These are phyloP conservation scores for Acromyrmex heyeri DNA, from an alignment of 1,140 invertebrate species.

Conservation along the genomic window DNA sequence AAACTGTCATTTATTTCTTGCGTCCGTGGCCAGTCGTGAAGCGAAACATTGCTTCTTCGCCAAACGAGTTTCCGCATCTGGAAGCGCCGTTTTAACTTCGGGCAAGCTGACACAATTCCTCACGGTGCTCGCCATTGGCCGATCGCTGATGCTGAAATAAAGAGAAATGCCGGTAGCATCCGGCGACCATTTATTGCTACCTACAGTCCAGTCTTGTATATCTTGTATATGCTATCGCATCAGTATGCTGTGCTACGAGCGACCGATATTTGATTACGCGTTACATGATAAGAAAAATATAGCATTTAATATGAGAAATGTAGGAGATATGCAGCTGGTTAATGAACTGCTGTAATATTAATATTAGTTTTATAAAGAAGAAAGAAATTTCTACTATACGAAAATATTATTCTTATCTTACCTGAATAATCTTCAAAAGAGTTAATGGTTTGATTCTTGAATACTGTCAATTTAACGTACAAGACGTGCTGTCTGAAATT, in stretches of 20 bases:
- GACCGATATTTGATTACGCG: constrained; percentile 28
- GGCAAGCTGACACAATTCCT: constrained; percentile 22
- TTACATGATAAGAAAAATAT: constrained; percentile 18
- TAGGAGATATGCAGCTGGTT: neutral
- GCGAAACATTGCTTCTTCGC: constrained; percentile 27
- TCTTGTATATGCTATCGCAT: constrained; percentile 22
- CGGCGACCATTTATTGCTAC: constrained; percentile 66
- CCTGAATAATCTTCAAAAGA: neutral
- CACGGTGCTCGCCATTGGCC: constrained; percentile 26
- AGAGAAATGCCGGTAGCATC: constrained; percentile 64
- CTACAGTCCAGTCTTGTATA: neutral
- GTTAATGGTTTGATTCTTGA: neutral
- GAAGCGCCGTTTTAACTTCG: constrained; percentile 25
- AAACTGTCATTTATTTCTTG: constrained; percentile 30
- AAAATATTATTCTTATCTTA: neutral
- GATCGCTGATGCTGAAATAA: constrained; percentile 73
- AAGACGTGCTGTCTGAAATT: neutral
- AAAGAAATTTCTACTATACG: neutral
- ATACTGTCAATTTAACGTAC: neutral
- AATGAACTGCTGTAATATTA: neutral
- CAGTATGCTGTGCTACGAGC: neutral
- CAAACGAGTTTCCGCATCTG: constrained; percentile 55
- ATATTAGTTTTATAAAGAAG: constrained; percentile 11
- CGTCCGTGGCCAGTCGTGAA: neutral
- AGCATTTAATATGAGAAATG: neutral